A percentile compares a stretch with the other conserved stretches of the same genome.
Evolutionary conservation across 2,888 invertebrate species (phyloP).

Genomic region (Lasioglossum marginatum): DNA sequence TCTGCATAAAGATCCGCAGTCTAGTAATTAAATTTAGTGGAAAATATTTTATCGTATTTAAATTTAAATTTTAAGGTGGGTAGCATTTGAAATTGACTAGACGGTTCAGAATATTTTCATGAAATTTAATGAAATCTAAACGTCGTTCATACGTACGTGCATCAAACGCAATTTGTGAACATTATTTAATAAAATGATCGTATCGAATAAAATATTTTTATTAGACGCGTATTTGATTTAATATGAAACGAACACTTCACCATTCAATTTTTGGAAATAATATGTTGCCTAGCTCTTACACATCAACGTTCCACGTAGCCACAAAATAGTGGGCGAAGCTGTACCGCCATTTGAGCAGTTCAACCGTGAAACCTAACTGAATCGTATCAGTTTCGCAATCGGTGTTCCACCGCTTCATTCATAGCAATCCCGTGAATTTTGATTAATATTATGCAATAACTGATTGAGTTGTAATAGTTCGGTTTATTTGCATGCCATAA

Average conservation of each 20-base stretch:
- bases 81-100: too few species aligned
- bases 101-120: too few species aligned
- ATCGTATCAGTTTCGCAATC: constrained; percentile 2
- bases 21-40: too few species aligned
- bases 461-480: constrained; percentile 9
- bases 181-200: not conserved
- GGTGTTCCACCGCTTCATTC: not conserved
- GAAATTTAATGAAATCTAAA: not conserved
- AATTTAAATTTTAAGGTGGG: too few species aligned
- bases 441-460: constrained; percentile 14
- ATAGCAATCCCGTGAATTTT: not conserved
- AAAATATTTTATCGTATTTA: too few species aligned
- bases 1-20: too few species aligned
- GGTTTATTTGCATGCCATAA: not conserved
- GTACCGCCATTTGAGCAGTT: not conserved
- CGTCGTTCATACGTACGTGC: not conserved
- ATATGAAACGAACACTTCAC: not conserved
- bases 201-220: not conserved
- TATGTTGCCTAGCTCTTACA: not conserved
- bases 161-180: not conserved
- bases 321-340: not conserved
- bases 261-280: not conserved
- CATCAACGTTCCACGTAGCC: not conserved
- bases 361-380: not conserved
- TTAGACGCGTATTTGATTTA: not conserved